Evolutionary conservation across 1,140 invertebrate genomes (phyloP).

Genomic region (Sipha flava): DNA sequence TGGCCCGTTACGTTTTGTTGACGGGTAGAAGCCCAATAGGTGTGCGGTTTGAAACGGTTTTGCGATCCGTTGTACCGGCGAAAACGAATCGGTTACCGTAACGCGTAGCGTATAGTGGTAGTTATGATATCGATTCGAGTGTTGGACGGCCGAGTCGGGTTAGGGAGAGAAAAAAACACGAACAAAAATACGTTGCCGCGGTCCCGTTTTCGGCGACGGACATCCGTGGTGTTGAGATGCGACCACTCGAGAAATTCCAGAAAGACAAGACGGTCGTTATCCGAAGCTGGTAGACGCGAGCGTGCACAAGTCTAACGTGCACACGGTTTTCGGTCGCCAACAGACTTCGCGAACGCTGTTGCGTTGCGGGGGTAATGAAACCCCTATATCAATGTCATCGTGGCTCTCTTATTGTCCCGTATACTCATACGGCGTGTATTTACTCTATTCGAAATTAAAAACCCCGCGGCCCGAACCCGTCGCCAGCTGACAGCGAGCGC

Average conservation of each 20-base stretch:
- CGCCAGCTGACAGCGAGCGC: not conserved
- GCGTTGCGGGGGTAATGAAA: not conserved
- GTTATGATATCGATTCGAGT: no score
- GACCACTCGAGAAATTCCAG: not conserved
- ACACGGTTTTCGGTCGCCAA: not conserved
- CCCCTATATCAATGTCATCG: constrained; percentile 11
- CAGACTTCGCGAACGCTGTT: no score
- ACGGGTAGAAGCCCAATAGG: no score
- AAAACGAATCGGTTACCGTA: no score
- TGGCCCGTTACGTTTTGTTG: no score
- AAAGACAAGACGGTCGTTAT: not conserved
- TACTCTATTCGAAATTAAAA: constrained; percentile 16
- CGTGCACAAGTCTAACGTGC: not conserved
- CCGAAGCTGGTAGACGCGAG: not conserved
- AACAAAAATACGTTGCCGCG: no score
- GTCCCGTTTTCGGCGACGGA: not conserved
- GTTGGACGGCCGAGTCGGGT: no score
- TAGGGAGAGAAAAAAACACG: no score
- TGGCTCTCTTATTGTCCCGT: not conserved
- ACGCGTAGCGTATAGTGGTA: no score
- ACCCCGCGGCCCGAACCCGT: not conserved
- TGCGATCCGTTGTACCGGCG: no score
- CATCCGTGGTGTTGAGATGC: not conserved
- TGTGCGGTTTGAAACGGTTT: no score
- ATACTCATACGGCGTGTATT: not conserved